Conservation (phyloP, 2,113 vertebrate genomes). For the Dipodomys merriami region DNA sequence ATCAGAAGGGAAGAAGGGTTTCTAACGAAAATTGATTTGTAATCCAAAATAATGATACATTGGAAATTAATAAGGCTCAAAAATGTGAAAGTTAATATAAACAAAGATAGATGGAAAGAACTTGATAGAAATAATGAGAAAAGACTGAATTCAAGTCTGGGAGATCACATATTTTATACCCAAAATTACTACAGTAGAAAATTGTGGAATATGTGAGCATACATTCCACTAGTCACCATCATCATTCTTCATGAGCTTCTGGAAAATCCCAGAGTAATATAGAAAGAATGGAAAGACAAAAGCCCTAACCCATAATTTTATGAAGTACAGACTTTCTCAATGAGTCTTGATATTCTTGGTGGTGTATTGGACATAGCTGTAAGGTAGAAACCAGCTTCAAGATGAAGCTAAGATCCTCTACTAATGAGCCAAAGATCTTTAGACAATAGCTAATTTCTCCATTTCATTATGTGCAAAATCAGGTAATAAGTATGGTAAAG, state of each 20-base stretch:
- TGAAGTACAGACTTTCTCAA: background rate
- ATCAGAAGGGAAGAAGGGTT: background rate
- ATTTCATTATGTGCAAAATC: background rate
- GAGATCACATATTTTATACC: background rate
- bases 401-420: background rate
- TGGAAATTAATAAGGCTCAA: background rate
- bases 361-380: too few relatives aligned
- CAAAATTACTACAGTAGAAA: background rate
- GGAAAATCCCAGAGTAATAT: background rate
- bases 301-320: background rate
- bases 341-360: background rate
- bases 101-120: background rate
- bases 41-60: conserved; percentile 9
- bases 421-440: background rate
- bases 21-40: conserved; percentile 6
- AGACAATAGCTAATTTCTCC: background rate
- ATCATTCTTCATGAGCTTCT: background rate
- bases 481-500: background rate
- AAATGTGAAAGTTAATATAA: background rate
- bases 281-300: background rate
- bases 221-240: background rate
- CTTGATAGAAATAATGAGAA: background rate
- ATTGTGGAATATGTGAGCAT: background rate
- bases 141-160: background rate
- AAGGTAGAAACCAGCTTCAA: background rate